Conservation (phyloP, 2,113 vertebrate genomes). For the Amazona guildingii region DNA sequence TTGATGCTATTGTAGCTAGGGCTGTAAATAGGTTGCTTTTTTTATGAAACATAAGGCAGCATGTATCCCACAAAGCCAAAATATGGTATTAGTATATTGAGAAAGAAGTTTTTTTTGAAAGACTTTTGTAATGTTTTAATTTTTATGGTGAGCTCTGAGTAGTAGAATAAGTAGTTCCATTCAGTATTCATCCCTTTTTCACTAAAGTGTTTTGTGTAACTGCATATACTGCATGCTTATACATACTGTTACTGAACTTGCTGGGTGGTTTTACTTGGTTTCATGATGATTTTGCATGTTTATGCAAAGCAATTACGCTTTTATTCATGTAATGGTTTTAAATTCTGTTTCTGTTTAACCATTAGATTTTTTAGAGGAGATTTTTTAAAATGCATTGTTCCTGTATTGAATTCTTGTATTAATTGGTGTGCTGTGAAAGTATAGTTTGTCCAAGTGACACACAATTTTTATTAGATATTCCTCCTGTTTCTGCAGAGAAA, state of each 20-base stretch:
- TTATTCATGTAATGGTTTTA: neutral
- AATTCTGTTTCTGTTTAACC: neutral
- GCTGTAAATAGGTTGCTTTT: neutral
- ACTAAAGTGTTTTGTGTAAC: neutral
- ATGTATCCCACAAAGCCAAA: neutral
- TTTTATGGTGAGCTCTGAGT: neutral
- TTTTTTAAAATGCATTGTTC: neutral
- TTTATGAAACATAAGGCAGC: neutral
- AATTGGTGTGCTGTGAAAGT: neutral
- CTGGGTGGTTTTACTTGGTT: neutral
- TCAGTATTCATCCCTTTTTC: neutral
- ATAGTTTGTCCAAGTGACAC: neutral
- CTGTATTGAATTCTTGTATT: neutral
- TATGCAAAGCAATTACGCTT: neutral
- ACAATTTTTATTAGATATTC: slow-evolving; percentile 2
- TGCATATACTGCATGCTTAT: neutral
- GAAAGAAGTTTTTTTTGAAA: neutral
- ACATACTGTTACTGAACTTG: neutral
- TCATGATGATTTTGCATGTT: neutral
- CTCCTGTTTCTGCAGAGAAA: slow-evolving; percentile 41
- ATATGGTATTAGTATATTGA: neutral
- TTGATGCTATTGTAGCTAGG: neutral
- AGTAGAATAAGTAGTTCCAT: neutral
- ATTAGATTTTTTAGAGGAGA: neutral
- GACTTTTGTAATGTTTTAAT: neutral